A percentile compares a stretch with the other conserved stretches of the same genome.
These are phyloP conservation scores for Melipona bicolor DNA, from an alignment of 2,888 invertebrate genomes.

Conservation along the genomic window DNA sequence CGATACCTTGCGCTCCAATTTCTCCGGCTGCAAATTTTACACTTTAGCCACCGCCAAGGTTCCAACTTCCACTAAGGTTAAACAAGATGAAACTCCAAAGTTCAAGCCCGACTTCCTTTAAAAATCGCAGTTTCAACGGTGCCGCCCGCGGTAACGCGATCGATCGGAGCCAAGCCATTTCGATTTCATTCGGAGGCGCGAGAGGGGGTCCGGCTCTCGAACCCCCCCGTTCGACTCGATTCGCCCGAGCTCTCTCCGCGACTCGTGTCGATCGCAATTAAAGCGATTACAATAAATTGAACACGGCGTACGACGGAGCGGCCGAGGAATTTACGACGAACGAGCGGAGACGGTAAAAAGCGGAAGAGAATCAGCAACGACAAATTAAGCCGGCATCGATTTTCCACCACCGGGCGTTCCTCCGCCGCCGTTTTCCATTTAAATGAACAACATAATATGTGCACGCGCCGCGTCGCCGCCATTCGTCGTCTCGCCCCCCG, in stretches of 20 bases:
- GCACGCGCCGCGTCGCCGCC: slow-evolving; percentile 4
- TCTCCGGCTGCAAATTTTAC: no score
- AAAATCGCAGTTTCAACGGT: no score
- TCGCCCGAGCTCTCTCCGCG: slow-evolving; percentile 7
- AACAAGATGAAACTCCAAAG: no score
- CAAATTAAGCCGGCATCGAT: slow-evolving; percentile 48
- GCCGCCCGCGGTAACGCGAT: background rate
- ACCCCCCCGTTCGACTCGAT: background rate
- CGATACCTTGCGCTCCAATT: no score
- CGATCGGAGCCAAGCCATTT: background rate
- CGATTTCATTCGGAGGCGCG: background rate
- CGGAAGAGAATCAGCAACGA: slow-evolving; percentile 44
- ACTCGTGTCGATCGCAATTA: slow-evolving; percentile 31
- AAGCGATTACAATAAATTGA: slow-evolving; percentile 40
- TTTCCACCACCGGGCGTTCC: background rate
- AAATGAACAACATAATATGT: slow-evolving; percentile 41
- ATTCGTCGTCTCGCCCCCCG: slow-evolving; percentile 51
- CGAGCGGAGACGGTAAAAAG: slow-evolving; percentile 32
- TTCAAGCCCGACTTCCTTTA: background rate
- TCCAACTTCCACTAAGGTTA: no score
- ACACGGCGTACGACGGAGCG: background rate
- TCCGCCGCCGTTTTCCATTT: slow-evolving; percentile 9
- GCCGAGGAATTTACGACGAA: slow-evolving; percentile 11
- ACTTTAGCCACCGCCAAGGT: no score
- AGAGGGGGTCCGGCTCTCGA: background rate